Conservation (phyloP, 2,888 invertebrate genomes). For the Zhuqinia jingwanae region DNA sequence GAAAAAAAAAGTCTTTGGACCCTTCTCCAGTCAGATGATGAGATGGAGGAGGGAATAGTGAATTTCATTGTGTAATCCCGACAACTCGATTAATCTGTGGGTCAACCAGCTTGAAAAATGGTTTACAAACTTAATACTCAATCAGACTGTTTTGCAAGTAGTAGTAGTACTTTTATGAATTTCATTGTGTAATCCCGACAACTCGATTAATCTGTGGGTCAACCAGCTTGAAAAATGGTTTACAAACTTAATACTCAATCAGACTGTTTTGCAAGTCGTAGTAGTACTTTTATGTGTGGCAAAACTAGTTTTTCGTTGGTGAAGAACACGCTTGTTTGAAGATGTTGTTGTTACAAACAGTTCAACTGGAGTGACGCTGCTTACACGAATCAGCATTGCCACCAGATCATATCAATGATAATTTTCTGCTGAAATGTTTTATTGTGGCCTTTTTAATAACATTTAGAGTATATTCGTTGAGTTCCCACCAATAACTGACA, state of each 20-base stretch:
- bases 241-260: slow-evolving; percentile 1
- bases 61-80: slow-evolving; percentile 75
- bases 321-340: too few relatives aligned
- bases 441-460: too few relatives aligned
- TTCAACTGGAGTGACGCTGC: too few relatives aligned
- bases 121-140: slow-evolving; percentile 33
- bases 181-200: slow-evolving; percentile 76
- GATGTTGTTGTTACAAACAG: too few relatives aligned
- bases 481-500: too few relatives aligned
- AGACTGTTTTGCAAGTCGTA: background rate
- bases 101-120: slow-evolving; percentile 79
- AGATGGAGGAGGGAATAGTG: slow-evolving; percentile 58
- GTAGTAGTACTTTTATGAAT: slow-evolving; percentile 46
- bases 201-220: slow-evolving; percentile 77
- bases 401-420: too few relatives aligned
- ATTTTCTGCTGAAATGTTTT: too few relatives aligned
- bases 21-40: slow-evolving; percentile 24
- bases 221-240: slow-evolving; percentile 78
- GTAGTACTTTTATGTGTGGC: slow-evolving; percentile 11
- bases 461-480: too few relatives aligned
- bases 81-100: slow-evolving; percentile 77
- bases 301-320: background rate
- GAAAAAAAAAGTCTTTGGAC: slow-evolving; percentile 12
- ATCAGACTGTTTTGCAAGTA: background rate
- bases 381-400: too few relatives aligned